These are phyloP conservation scores for Sandelia bainsii DNA, from an alignment of 2,797 vertebrate genomes.

Conservation along the genomic window DNA sequence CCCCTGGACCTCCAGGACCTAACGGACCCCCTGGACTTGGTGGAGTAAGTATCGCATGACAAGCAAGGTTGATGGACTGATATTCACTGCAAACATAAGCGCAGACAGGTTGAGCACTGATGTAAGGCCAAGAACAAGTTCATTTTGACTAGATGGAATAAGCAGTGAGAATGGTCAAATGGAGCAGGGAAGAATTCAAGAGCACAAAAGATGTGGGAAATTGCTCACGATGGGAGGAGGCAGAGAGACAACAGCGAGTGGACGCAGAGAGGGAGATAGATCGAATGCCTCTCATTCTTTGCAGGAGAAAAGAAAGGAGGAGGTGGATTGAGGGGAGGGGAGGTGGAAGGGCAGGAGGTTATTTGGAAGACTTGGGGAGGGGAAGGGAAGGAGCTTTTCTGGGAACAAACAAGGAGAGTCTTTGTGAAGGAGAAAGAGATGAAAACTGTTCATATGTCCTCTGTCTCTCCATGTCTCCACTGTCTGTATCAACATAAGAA, in stretches of 20 bases:
- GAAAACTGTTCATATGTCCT: slow-evolving; percentile 67
- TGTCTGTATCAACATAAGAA: slow-evolving; percentile 53
- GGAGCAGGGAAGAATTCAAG: slow-evolving; percentile 39
- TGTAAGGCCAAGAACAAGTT: slow-evolving; percentile 39
- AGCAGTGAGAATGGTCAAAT: slow-evolving; percentile 42
- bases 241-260: slow-evolving; percentile 50
- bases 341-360: slow-evolving; percentile 49
- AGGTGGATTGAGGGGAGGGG: slow-evolving; percentile 30
- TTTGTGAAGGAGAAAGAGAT: slow-evolving; percentile 69
- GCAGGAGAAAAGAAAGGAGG: slow-evolving; percentile 56
- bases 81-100: slow-evolving; percentile 34
- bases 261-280: slow-evolving; percentile 62
- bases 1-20: slow-evolving; percentile 88
- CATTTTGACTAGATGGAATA: slow-evolving; percentile 31
- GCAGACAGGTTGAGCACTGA: slow-evolving; percentile 44
- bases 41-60: slow-evolving; percentile 87
- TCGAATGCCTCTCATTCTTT: slow-evolving; percentile 74
- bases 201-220: slow-evolving; percentile 67
- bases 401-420: slow-evolving; percentile 59
- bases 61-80: not conserved
- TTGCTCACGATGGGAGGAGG: slow-evolving; percentile 45
- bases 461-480: slow-evolving; percentile 40
- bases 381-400: slow-evolving; percentile 41
- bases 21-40: slow-evolving; percentile 89
- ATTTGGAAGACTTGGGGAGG: slow-evolving; percentile 44